Evolutionary conservation across 2,888 invertebrate genomes (phyloP).

Genomic region (Tenodera sinensis): DNA sequence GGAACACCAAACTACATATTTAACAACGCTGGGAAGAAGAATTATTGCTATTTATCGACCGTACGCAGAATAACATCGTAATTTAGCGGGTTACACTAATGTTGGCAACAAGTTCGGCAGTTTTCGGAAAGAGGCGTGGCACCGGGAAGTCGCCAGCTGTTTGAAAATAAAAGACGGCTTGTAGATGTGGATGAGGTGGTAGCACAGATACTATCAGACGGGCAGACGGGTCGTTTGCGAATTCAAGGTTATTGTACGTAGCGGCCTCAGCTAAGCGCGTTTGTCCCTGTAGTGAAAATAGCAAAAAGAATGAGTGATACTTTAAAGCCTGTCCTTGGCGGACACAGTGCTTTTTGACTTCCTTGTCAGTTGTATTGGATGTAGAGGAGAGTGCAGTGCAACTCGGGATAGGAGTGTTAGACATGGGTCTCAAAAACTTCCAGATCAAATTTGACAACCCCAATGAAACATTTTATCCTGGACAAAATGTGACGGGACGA

Average conservation of each 20-base stretch:
- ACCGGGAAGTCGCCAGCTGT: neutral
- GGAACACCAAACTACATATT: too few relatives aligned
- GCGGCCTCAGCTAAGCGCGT: too few relatives aligned
- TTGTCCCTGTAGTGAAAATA: neutral
- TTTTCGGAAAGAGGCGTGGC: neutral
- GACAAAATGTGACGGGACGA: slow-evolving; percentile 61
- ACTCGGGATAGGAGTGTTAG: too few relatives aligned
- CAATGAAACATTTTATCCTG: slow-evolving; percentile 61
- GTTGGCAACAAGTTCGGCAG: neutral
- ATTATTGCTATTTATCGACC: too few relatives aligned
- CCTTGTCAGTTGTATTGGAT: neutral
- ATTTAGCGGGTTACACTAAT: too few relatives aligned
- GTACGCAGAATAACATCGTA: too few relatives aligned
- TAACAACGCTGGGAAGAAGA: too few relatives aligned
- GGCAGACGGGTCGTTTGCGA: neutral
- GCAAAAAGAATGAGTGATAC: neutral
- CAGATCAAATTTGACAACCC: slow-evolving; percentile 72
- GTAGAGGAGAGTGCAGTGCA: neutral
- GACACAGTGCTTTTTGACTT: too few relatives aligned
- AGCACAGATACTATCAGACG: too few relatives aligned
- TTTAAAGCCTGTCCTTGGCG: neutral
- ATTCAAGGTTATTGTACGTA: neutral
- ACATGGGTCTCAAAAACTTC: slow-evolving; percentile 71
- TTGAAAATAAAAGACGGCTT: neutral
- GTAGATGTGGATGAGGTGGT: too few relatives aligned